Conservation (phyloP, 1,140 invertebrate genomes). For the Aphelenchoides fujianensis region DNA sequence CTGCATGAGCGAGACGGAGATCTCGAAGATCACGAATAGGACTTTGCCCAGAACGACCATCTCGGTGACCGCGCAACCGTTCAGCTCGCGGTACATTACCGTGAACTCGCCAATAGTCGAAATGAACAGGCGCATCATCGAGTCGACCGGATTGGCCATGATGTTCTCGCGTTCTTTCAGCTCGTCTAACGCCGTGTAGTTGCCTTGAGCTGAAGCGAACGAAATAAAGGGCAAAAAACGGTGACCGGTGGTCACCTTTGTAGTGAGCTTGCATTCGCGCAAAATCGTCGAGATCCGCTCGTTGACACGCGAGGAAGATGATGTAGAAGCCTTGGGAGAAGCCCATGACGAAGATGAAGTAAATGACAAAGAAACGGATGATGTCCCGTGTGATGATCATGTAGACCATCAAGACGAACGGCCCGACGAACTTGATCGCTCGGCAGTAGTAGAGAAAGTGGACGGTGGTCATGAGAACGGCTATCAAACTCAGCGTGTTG, state of each 20-base stretch:
- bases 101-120: slow-evolving; percentile 96
- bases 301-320: slow-evolving; percentile 43
- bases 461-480: slow-evolving; percentile 88
- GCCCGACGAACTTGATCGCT: slow-evolving; percentile 93
- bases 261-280: neutral
- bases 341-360: slow-evolving; percentile 90
- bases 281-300: neutral
- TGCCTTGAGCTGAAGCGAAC: neutral
- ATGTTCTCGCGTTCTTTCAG: slow-evolving; percentile 49
- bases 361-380: slow-evolving; percentile 88
- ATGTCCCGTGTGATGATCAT: slow-evolving; percentile 87
- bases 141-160: slow-evolving; percentile 74
- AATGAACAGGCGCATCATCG: slow-evolving; percentile 91
- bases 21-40: slow-evolving; percentile 91
- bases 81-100: slow-evolving; percentile 84
- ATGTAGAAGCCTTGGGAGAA: slow-evolving; percentile 81
- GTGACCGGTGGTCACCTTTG: slow-evolving; percentile 13
- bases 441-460: slow-evolving; percentile 86
- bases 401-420: slow-evolving; percentile 91
- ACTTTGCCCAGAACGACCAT: slow-evolving; percentile 68
- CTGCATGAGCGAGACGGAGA: slow-evolving; percentile 85
- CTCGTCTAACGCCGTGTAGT: neutral
- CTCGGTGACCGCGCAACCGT: slow-evolving; percentile 58
- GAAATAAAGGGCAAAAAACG: neutral
- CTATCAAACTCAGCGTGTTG: slow-evolving; percentile 78